Evolutionary conservation across 2,888 invertebrate species (phyloP).

Genomic region (Heliconius ethilla): DNA sequence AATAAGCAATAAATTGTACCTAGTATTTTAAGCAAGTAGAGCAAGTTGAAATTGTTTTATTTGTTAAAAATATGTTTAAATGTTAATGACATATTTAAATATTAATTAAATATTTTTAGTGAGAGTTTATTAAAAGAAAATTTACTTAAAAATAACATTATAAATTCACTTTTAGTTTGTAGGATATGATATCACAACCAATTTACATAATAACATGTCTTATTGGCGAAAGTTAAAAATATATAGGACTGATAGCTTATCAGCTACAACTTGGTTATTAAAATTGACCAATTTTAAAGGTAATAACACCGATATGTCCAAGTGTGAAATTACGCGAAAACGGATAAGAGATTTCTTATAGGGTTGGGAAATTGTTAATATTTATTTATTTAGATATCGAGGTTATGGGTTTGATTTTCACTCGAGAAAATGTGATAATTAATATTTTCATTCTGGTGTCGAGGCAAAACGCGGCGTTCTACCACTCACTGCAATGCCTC

Average conservation of each 20-base stretch:
- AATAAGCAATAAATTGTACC: too few relatives aligned
- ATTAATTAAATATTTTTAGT: too few relatives aligned
- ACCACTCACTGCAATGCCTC: too few relatives aligned
- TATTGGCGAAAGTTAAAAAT: constrained; percentile 37
- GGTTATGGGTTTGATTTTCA: too few relatives aligned
- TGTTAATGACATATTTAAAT: neutral
- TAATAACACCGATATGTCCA: constrained; percentile 39
- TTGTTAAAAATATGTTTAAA: too few relatives aligned
- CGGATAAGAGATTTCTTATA: constrained; percentile 51
- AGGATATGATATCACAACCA: constrained; percentile 33
- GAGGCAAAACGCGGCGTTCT: too few relatives aligned
- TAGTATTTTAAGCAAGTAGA: too few relatives aligned
- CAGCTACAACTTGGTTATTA: constrained; percentile 39
- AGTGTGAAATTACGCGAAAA: constrained; percentile 56
- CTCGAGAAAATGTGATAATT: too few relatives aligned
- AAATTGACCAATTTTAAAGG: constrained; percentile 39
- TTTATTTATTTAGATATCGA: neutral
- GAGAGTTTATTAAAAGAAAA: too few relatives aligned
- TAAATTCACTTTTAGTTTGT: constrained; percentile 15
- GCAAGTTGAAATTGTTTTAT: too few relatives aligned
- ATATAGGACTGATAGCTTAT: constrained; percentile 37
- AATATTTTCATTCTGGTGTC: too few relatives aligned
- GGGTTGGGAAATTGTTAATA: constrained; percentile 29
- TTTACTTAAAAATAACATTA: neutral
- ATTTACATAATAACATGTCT: constrained; percentile 41